Evolutionary conservation across 2,113 vertebrate genomes (phyloP).

Genomic region (human (Homo sapiens)): DNA sequence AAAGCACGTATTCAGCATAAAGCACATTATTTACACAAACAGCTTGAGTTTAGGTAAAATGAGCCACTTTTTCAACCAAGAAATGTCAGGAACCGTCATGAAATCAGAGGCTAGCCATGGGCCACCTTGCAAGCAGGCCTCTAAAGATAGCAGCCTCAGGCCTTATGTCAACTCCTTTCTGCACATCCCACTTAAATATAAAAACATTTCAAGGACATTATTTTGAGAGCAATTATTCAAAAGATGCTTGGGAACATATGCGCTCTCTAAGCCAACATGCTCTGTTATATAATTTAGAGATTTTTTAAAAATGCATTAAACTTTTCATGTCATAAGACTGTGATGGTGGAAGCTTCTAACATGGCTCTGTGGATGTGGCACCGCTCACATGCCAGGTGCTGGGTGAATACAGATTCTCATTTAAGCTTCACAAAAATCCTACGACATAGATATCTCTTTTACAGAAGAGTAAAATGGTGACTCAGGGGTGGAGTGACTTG

Average conservation of each 20-base stretch:
- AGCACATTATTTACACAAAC: neutral
- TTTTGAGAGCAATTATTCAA: conserved; percentile 12
- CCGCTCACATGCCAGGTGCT: neutral
- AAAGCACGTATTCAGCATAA: neutral
- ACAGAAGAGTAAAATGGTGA: neutral
- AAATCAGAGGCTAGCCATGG: neutral
- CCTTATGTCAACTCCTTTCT: neutral
- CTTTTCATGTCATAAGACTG: neutral
- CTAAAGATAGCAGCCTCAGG: neutral
- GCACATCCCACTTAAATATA: neutral
- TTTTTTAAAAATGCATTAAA: neutral
- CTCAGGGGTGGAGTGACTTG: neutral
- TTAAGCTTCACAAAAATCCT: neutral
- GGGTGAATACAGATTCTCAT: neutral
- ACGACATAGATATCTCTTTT: neutral
- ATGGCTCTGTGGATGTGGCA: neutral
- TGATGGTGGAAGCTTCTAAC: neutral
- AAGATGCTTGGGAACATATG: neutral
- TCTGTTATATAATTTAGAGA: neutral
- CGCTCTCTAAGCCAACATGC: neutral
- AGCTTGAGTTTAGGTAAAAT: neutral
- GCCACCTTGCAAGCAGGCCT: neutral
- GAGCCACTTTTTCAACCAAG: neutral
- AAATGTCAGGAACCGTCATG: neutral
- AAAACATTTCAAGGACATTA: neutral